Conservation (phyloP, 1,140 invertebrate genomes). For the Trinorchestia longiramus region DNA sequence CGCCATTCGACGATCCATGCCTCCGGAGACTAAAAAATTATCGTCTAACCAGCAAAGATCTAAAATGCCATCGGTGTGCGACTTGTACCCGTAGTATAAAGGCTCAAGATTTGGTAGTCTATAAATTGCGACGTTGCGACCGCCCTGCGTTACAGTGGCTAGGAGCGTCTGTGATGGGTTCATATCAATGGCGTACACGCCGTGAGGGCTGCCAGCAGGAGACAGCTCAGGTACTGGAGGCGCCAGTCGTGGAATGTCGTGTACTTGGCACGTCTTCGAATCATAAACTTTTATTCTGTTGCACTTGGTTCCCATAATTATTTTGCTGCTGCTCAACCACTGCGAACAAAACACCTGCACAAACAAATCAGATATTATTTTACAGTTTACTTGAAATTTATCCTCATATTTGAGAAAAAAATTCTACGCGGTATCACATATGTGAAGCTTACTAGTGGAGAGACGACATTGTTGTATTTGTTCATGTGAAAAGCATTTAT, state of each 20-base stretch:
- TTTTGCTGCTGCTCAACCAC: constrained; percentile 94
- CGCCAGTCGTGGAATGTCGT: constrained; percentile 85
- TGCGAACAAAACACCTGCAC: constrained; percentile 88
- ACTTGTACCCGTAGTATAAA: constrained; percentile 91
- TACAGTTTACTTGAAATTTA: too few relatives aligned
- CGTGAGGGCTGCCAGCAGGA: constrained; percentile 71
- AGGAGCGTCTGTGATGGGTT: constrained; percentile 92
- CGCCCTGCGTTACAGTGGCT: constrained; percentile 92
- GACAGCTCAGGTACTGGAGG: constrained; percentile 67
- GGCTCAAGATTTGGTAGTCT: constrained; percentile 92
- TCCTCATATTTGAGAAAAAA: too few relatives aligned
- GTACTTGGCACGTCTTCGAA: constrained; percentile 81
- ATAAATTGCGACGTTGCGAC: constrained; percentile 93
- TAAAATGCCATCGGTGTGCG: constrained; percentile 94
- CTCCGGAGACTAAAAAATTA: constrained; percentile 93
- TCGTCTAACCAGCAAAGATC: constrained; percentile 97
- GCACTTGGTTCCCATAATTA: constrained; percentile 96
- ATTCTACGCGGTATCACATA: too few relatives aligned
- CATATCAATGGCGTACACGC: constrained; percentile 93
- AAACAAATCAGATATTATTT: not conserved
- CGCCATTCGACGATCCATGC: constrained; percentile 81
- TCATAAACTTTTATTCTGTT: constrained; percentile 94
- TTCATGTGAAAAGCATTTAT: not conserved
- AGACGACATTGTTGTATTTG: not conserved
- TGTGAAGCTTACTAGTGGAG: not conserved